Conservation (phyloP, 2,888 invertebrate species). For the Melanophora roralis region DNA sequence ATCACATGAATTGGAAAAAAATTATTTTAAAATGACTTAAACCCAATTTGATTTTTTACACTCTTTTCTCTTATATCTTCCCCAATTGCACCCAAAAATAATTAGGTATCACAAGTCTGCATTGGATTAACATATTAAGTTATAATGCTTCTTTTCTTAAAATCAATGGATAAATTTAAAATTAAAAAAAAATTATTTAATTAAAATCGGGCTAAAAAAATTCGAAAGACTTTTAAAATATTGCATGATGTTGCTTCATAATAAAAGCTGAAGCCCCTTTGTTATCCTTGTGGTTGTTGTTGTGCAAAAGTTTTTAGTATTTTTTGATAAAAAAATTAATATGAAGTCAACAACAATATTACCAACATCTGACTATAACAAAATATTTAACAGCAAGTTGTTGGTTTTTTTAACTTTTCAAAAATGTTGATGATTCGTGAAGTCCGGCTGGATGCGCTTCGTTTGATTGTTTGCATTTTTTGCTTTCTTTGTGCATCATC, state of each 20-base stretch:
- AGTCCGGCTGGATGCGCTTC: slow-evolving; percentile 61
- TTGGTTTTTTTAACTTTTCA: slow-evolving; percentile 1
- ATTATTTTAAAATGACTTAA: no score
- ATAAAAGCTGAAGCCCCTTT: not conserved
- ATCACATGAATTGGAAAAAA: no score
- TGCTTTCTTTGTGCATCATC: slow-evolving; percentile 1
- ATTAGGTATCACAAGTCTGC: no score
- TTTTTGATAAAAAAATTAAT: not conserved
- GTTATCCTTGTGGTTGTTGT: not conserved
- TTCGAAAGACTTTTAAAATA: slow-evolving; percentile 5
- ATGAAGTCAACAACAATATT: not conserved
- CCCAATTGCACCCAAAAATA: no score
- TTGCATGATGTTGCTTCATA: slow-evolving; percentile 14
- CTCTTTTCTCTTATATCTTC: no score
- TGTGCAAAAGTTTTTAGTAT: slow-evolving; percentile 3
- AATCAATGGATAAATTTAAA: no score
- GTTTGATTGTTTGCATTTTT: slow-evolving; percentile 40
- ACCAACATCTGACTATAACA: slow-evolving; percentile 19
- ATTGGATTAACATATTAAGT: no score
- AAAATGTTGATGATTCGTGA: slow-evolving; percentile 47
- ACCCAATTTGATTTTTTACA: no score
- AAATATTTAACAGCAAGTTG: slow-evolving; percentile 16
- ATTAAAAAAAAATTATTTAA: no score
- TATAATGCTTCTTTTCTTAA: no score
- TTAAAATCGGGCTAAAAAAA: slow-evolving; percentile 11